phyloP scores from a whole-genome alignment of 2,797 vertebrate genomes.

The Trachurus trachurus region DNA sequence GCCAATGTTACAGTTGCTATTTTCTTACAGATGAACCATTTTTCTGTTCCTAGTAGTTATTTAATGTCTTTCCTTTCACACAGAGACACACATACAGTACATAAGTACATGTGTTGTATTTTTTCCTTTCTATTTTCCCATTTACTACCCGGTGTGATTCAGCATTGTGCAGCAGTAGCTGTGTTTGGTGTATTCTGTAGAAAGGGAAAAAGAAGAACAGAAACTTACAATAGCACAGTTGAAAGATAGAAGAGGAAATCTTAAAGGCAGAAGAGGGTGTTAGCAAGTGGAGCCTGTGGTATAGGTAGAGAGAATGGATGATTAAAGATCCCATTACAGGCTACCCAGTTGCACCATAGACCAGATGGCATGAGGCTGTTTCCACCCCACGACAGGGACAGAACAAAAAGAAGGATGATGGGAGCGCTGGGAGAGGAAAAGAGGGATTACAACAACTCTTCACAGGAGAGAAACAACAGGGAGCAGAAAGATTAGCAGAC shows the following conservation, averaged over 20 bases:
- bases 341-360: constrained; percentile 38
- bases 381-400: constrained; percentile 21
- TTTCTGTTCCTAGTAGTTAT: background rate
- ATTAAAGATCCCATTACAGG: constrained; percentile 60
- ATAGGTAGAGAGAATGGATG: constrained; percentile 26
- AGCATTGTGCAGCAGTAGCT: background rate
- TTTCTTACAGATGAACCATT: background rate
- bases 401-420: background rate
- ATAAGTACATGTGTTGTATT: background rate
- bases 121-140: background rate
- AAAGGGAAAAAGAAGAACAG: background rate
- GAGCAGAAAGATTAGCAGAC: constrained; percentile 21
- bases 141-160: background rate
- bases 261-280: background rate
- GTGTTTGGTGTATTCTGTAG: background rate
- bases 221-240: too few relatives aligned
- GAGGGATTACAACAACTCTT: constrained; percentile 52
- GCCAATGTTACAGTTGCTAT: background rate
- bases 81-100: constrained; percentile 2
- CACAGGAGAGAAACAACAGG: constrained; percentile 47
- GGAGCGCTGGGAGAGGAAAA: constrained; percentile 28
- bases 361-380: constrained; percentile 61
- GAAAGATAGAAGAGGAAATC: background rate
- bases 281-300: background rate
- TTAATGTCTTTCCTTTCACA: background rate